Evolutionary conservation across 1,140 invertebrate genomes (phyloP).

Genomic region (Harpegnathos saltator): DNA sequence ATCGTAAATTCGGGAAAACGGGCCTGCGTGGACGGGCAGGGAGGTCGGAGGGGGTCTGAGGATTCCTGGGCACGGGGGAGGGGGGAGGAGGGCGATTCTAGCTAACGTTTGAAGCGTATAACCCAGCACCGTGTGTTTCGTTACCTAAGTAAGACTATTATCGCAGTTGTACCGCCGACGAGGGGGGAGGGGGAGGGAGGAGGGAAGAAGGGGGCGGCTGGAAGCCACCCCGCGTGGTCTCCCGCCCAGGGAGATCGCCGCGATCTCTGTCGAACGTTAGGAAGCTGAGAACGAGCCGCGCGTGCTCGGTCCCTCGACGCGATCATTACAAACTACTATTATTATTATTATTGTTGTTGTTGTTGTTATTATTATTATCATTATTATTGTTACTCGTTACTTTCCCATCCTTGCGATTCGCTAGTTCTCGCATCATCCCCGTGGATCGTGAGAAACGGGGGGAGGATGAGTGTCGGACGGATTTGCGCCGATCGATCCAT

Average conservation of each 20-base stretch:
- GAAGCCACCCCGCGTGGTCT: background rate
- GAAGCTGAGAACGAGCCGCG: slow-evolving; percentile 28
- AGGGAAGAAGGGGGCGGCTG: background rate
- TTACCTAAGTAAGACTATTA: slow-evolving; percentile 78
- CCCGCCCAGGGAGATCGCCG: background rate
- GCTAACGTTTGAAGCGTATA: slow-evolving; percentile 79
- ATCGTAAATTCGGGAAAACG: slow-evolving; percentile 28
- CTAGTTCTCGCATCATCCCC: background rate
- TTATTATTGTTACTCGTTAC: too few species aligned
- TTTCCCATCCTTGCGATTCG: slow-evolving; percentile 4
- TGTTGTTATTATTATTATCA: too few species aligned
- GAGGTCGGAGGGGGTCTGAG: background rate
- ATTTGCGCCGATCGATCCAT: slow-evolving; percentile 16
- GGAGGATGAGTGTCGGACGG: background rate
- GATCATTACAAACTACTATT: slow-evolving; percentile 26
- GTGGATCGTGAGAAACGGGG: background rate
- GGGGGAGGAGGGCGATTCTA: slow-evolving; percentile 58
- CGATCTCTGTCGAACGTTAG: slow-evolving; percentile 22
- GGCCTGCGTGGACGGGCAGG: background rate
- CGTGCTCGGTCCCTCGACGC: background rate
- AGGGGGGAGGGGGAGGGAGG: background rate
- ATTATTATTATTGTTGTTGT: background rate
- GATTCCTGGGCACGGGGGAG: background rate
- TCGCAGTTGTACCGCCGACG: slow-evolving; percentile 70
- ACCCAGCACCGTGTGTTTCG: slow-evolving; percentile 83